Conservation (phyloP, 2,888 invertebrate genomes). For the Pterostichus madidus region DNA sequence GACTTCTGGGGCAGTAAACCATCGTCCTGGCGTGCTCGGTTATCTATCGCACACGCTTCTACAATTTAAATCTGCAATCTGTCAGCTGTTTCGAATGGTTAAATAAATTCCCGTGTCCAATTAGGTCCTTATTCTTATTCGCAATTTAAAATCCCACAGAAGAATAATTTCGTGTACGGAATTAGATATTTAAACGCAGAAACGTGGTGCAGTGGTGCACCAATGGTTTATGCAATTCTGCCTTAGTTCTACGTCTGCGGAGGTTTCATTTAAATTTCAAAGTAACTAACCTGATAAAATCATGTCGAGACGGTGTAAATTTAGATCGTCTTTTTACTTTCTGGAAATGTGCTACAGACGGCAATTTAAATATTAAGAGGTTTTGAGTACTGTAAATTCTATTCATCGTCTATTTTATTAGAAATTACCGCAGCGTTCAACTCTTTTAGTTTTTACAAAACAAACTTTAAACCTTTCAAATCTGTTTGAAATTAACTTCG, state of each 20-base stretch:
- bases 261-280: conserved; percentile 60
- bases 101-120: conserved; percentile 29
- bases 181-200: conserved; percentile 43
- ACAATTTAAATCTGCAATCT: background rate
- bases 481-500: background rate
- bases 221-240: conserved; percentile 31
- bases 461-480: background rate
- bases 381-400: conserved; percentile 8
- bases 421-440: background rate
- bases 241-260: conserved; percentile 6
- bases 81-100: conserved; percentile 4
- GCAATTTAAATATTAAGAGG: conserved; percentile 57
- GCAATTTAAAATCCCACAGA: conserved; percentile 28
- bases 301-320: conserved; percentile 63
- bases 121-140: conserved; percentile 22
- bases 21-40: too few relatives aligned
- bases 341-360: conserved; percentile 36
- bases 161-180: conserved; percentile 29
- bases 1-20: too few relatives aligned
- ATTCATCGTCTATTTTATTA: conserved; percentile 18
- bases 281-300: conserved; percentile 58
- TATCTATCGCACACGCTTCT: too few relatives aligned
- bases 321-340: conserved; percentile 56
- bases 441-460: background rate
- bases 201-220: conserved; percentile 9